These are phyloP conservation scores for Mesorhabditis spiculigera DNA, from an alignment of 2,888 invertebrate genomes.

Conservation along the genomic window DNA sequence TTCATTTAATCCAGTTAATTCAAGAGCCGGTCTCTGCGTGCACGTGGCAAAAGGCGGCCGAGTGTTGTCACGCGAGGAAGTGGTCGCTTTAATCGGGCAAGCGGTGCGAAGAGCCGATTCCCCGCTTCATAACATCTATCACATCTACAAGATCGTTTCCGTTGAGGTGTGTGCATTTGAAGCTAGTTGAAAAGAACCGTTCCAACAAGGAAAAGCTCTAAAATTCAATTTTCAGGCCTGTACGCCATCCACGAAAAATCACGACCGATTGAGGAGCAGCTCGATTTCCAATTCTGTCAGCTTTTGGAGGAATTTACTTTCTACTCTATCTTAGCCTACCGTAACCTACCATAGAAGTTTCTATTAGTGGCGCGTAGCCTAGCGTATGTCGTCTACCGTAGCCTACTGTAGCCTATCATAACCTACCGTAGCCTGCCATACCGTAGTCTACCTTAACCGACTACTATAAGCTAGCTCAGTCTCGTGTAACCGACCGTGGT, in stretches of 20 bases:
- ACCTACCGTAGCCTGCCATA: no score
- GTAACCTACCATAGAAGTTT: no score
- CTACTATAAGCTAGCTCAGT: no score
- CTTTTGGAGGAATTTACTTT: no score
- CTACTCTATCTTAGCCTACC: no score
- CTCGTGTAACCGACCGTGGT: no score
- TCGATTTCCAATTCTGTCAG: background rate
- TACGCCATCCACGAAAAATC: background rate
- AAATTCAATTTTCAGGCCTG: background rate
- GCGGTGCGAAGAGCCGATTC: background rate
- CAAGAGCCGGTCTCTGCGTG: background rate
- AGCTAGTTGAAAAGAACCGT: background rate
- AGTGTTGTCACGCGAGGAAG: background rate
- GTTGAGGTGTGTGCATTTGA: background rate
- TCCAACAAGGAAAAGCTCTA: background rate
- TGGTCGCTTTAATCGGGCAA: background rate
- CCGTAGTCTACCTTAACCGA: no score
- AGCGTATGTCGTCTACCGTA: no score
- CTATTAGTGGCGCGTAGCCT: no score
- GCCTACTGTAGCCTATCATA: no score
- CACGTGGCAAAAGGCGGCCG: slow-evolving; percentile 6
- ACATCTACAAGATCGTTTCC: background rate
- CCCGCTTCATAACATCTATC: background rate
- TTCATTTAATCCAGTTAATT: background rate
- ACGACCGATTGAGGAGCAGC: background rate